phyloP scores from a whole-genome alignment of 2,113 vertebrate genomes.

The Cyprinodon variegatus region DNA sequence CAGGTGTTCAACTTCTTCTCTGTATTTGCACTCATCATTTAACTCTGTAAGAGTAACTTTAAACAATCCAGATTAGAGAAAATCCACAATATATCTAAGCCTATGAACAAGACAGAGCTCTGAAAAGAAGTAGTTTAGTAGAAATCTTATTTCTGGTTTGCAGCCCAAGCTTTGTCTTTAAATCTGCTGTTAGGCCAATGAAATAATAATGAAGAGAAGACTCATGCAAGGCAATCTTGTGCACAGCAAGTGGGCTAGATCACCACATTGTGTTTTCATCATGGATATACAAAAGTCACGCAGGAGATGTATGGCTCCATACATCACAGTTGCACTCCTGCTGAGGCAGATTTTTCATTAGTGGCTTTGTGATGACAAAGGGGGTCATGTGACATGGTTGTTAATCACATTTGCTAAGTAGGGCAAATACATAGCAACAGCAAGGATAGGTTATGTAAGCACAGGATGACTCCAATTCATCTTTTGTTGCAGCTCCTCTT shows the following conservation, averaged over 20 bases:
- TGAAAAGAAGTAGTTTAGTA: not conserved
- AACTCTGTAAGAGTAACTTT: not conserved
- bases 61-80: not conserved
- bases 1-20: too few species aligned
- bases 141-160: slow-evolving; percentile 8
- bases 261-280: slow-evolving; percentile 16
- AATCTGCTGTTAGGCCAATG: slow-evolving; percentile 19
- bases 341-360: slow-evolving; percentile 4
- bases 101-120: not conserved
- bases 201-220: slow-evolving; percentile 49
- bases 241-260: slow-evolving; percentile 2
- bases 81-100: not conserved
- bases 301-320: slow-evolving; percentile 7
- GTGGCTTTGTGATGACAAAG: not conserved
- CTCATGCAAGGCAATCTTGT: slow-evolving; percentile 9
- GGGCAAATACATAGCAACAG: slow-evolving; percentile 21
- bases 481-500: not conserved
- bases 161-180: slow-evolving; percentile 14
- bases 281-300: slow-evolving; percentile 10
- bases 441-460: slow-evolving; percentile 26
- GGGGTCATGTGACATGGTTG: slow-evolving; percentile 10
- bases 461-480: slow-evolving; percentile 13
- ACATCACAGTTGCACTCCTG: slow-evolving; percentile 6
- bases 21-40: too few species aligned
- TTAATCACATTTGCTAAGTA: slow-evolving; percentile 26